Evolutionary conservation across 2,888 invertebrate species (phyloP).

Genomic region (Pristionchus fissidentatus): DNA sequence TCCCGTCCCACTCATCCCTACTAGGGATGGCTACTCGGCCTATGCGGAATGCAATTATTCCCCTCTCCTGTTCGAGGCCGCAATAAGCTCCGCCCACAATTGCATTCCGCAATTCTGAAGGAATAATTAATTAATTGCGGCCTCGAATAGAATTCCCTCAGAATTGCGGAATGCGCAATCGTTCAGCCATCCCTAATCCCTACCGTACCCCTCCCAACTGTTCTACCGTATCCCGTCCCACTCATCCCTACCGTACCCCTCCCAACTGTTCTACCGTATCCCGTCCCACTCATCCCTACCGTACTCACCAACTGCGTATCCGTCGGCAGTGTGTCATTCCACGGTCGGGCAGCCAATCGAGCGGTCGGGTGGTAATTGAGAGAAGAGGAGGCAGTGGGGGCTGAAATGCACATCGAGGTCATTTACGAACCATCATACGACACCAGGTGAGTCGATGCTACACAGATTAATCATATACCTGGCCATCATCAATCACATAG

Average conservation of each 20-base stretch:
- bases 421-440: background rate
- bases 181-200: background rate
- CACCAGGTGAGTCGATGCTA: background rate
- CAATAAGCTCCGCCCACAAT: too few species aligned
- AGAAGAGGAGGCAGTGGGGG: background rate
- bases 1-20: too few species aligned
- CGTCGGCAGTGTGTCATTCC: slow-evolving; percentile 61
- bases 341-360: slow-evolving; percentile 54
- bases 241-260: background rate
- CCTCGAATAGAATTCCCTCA: too few species aligned
- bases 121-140: too few species aligned
- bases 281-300: background rate
- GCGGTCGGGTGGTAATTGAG: slow-evolving; percentile 1
- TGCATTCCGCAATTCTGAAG: too few species aligned
- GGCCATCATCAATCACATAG: too few species aligned
- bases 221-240: background rate
- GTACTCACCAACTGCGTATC: slow-evolving; percentile 54
- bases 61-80: too few species aligned
- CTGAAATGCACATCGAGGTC: background rate
- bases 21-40: too few species aligned
- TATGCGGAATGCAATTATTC: too few species aligned
- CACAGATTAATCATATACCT: background rate
- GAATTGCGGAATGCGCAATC: too few species aligned
- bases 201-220: background rate
- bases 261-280: background rate